phyloP scores from a whole-genome alignment of 2,113 vertebrate species.

The Mola mola region DNA sequence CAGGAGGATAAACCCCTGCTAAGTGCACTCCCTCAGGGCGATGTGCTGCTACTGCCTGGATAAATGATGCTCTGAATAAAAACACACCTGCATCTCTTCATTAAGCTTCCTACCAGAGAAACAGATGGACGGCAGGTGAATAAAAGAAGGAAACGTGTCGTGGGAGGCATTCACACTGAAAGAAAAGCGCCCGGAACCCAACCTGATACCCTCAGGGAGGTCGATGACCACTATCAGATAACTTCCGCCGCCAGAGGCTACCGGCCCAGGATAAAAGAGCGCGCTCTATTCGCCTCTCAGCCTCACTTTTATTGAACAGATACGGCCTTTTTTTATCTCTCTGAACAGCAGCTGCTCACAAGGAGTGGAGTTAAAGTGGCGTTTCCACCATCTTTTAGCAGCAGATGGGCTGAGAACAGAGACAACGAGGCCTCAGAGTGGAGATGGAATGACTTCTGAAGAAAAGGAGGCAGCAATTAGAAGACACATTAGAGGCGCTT shows the following conservation, averaged over 20 bases:
- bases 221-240: constrained; percentile 56
- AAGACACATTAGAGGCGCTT: constrained; percentile 8
- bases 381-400: background rate
- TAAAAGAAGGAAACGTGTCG: background rate
- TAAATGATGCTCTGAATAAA: background rate
- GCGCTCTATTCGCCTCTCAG: background rate
- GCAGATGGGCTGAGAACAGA: constrained; percentile 49
- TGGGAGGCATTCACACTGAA: background rate
- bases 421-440: no score
- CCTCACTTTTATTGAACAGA: background rate
- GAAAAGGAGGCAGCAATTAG: background rate
- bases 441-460: no score
- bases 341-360: constrained; percentile 34
- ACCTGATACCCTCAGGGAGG: constrained; percentile 53
- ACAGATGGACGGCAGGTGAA: constrained; percentile 34
- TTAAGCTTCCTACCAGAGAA: constrained; percentile 1
- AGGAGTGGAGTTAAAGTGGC: constrained; percentile 1
- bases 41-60: background rate
- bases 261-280: constrained; percentile 12
- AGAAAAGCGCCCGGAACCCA: constrained; percentile 40
- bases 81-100: background rate
- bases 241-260: constrained; percentile 20
- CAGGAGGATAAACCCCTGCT: background rate
- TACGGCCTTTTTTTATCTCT: background rate
- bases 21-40: background rate